Evolutionary conservation across 2,888 invertebrate genomes (phyloP), one percentile per base, ranked within the genome.

Genomic region (Volucella zonaria): DNA sequence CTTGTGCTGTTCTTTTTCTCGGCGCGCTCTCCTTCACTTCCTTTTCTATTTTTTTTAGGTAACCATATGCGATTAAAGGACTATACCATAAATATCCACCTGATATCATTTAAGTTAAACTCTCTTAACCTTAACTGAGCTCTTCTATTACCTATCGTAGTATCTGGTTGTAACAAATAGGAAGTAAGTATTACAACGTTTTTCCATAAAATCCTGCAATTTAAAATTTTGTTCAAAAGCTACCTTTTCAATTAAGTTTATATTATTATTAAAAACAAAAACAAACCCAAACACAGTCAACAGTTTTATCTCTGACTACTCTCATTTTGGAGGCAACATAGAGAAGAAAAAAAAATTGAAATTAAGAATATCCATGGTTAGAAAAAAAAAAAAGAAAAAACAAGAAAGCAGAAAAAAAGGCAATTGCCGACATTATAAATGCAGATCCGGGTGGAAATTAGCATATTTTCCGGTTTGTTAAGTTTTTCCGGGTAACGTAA

Each of bases 381-480:
- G 79, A 47, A 83, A 67, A 78, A 78, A 64, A 68, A 74, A 79
- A 68, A 62, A 58, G 38, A 45, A 47, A 58, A 47, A 83, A 79
- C 74, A 79, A 66, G 52, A 83, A 83, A 79, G 82, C 79, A 82
- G 79, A 83, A 74, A 83, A 51, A 83, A 73, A 78, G 71, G 70
- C 74, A 74, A 79, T 79, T 62, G 68, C 49, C 43, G 54, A 58
- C 54, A 83, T 83, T 79, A 79, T 75, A 59, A 83, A 83, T 83
- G 82, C 79, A 83, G 79, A 83, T 83, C 74, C 56, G 74, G 66
- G 42, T 58, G 14, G 58, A 52, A 83, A 83, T 83, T 83, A 75
- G 58, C 79, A 83, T 83, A 79, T 73, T 83, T 83, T 79, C 82
- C 82, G 79, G 82, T 83, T 83, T 83, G 79, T 83, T 83, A 83